Evolutionary conservation across 1,140 invertebrate genomes (phyloP).

Genomic region (Parasteatoda tepidariorum): DNA sequence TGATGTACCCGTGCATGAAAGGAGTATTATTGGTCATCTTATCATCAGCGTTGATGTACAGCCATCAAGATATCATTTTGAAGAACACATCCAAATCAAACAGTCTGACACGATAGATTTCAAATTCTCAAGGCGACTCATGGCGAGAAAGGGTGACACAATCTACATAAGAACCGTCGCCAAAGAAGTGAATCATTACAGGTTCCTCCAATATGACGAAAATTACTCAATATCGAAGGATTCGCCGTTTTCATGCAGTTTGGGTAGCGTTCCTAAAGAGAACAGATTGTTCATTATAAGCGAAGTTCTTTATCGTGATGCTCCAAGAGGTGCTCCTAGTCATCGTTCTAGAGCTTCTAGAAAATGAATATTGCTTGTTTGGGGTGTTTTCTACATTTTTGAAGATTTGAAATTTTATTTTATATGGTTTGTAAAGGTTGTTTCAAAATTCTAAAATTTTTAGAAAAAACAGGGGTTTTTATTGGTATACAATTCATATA

Average conservation of each 20-base stretch:
- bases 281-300: conserved; percentile 24
- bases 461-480: no score
- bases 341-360: no score
- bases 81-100: neutral
- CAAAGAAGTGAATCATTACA: conserved; percentile 21
- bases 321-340: no score
- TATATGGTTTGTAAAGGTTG: no score
- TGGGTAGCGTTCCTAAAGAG: neutral
- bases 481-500: no score
- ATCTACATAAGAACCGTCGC: neutral
- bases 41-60: neutral
- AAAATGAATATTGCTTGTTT: no score
- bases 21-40: neutral
- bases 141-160: neutral
- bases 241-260: conserved; percentile 1
- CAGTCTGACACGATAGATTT: neutral
- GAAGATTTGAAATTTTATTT: no score
- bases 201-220: conserved; percentile 15
- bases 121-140: neutral
- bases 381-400: no score
- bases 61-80: neutral
- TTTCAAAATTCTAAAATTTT: no score
- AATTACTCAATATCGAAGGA: neutral
- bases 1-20: neutral
- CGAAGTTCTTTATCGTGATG: no score